phyloP scores from a whole-genome alignment of 2,797 vertebrate species.

The Phoebastria nigripes region DNA sequence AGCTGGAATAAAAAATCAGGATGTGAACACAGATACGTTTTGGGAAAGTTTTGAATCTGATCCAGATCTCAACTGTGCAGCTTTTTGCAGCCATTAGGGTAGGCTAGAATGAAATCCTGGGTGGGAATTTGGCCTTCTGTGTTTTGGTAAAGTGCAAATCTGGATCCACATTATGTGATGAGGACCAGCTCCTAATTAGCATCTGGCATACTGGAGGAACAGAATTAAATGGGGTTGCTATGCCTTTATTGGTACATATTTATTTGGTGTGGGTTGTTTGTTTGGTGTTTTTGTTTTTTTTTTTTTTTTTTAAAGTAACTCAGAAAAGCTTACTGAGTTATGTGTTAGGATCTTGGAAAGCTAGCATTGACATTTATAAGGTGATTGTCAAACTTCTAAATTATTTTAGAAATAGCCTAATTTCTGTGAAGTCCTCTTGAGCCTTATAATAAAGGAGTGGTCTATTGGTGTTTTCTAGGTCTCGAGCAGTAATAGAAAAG shows the following conservation, averaged over 20 bases:
- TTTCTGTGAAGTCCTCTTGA: background rate
- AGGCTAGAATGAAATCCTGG: background rate
- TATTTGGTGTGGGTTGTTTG: background rate
- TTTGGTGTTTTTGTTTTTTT: background rate
- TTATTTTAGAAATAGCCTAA: background rate
- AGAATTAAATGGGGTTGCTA: background rate
- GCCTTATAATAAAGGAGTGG: background rate
- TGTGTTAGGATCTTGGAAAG: background rate
- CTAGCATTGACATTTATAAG: background rate
- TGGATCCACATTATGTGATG: background rate
- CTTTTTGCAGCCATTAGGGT: background rate
- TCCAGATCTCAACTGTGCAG: slow-evolving; percentile 12
- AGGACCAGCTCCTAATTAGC: background rate
- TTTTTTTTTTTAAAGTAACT: background rate
- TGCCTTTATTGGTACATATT: background rate
- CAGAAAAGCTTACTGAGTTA: background rate
- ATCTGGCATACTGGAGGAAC: background rate
- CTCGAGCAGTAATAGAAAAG: background rate
- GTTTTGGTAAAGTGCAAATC: background rate
- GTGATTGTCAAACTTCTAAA: background rate
- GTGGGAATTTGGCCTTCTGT: background rate
- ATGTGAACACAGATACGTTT: slow-evolving; percentile 5
- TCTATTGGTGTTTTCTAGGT: background rate
- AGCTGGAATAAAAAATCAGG: slow-evolving; percentile 34
- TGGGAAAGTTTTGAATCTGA: slow-evolving; percentile 13